Conservation (phyloP, 2,888 invertebrate genomes). For the Cerceris rybyensis region DNA sequence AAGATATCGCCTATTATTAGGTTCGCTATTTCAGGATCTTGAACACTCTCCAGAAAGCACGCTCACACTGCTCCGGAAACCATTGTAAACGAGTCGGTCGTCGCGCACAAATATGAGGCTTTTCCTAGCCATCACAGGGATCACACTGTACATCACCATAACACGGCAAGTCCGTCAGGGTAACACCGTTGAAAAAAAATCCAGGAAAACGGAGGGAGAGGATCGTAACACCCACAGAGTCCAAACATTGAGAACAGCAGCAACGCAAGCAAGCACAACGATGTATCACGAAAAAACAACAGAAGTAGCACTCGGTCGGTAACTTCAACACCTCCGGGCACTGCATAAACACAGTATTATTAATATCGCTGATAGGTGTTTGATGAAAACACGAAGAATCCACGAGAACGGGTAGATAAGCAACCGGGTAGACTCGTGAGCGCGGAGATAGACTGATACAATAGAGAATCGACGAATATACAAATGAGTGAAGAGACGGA, state of each 20-base stretch:
- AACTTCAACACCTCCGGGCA: constrained; percentile 59
- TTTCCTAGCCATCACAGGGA: constrained; percentile 34
- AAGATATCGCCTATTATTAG: constrained; percentile 72
- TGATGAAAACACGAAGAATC: background rate
- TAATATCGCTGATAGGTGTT: constrained; percentile 27
- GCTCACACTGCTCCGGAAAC: constrained; percentile 60
- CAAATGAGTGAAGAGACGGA: constrained; percentile 15
- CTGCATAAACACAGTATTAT: constrained; percentile 52
- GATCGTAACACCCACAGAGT: constrained; percentile 29
- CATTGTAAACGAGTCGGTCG: constrained; percentile 53
- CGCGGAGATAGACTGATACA: constrained; percentile 17
- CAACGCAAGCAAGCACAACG: constrained; percentile 25
- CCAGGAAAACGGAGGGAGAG: constrained; percentile 12
- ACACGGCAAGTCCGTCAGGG: constrained; percentile 29
- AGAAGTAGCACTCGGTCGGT: constrained; percentile 65
- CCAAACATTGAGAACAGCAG: constrained; percentile 36
- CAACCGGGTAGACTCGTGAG: constrained; percentile 1
- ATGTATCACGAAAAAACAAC: constrained; percentile 51
- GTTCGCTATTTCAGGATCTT: constrained; percentile 69
- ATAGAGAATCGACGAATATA: constrained; percentile 42
- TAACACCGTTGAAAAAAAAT: constrained; percentile 40
- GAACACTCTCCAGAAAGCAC: constrained; percentile 66
- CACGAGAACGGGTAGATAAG: constrained; percentile 3
- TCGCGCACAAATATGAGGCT: constrained; percentile 34
- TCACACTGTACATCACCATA: constrained; percentile 48